Base-by-base conservation (phyloP, 2,888 invertebrate species). In the Hemithea aestivaria region DNA sequence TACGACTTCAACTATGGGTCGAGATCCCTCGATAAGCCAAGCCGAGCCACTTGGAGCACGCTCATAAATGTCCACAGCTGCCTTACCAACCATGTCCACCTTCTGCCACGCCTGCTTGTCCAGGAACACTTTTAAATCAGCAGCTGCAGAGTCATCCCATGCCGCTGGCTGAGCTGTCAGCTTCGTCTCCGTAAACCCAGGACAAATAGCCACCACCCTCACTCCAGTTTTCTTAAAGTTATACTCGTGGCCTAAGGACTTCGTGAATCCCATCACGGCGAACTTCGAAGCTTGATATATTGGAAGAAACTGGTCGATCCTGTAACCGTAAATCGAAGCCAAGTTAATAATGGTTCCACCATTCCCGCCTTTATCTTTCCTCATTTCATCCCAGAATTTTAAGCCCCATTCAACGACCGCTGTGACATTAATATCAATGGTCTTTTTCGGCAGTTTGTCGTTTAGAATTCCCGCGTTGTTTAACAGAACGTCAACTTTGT, bases 261-360 rank as follows among this genome's bases (percentile, higher is more conserved):
- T 77, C 8, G 82, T 82, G 41, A 89, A 72, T 1, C 88, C 89
- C 34, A 82, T 64, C 4, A 89, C 85, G 6, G 88, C 88, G 40
- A 83, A 85, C 60, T 91, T 90, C 0, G 90, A 89, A 0, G 89
- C 89, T n/a, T 88, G 85, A 58, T 91, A 91, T 6, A 89, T 69
- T 0, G 91, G 90, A 11, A 83, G 55, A 23, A 77, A 84, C 16
- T 83, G 82, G 20, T 84, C 71, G 1, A 87, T 67, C 51, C 78
- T 73, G 27, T 84, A 75, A 0, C 91, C 91, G 44, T 89, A 84
- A 10, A 89, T 87, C 0, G 91, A 91, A 1, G 90, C 82, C 21
- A 91, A 73, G 61, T 92, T 92, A n/a, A 92, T 77, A 28, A 92
- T 87, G 0, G 88, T 83, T 0, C 91, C 91, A 1, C 92, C 91